Conservation (phyloP, 2,797 vertebrate genomes). For the Sciurus carolinensis region DNA sequence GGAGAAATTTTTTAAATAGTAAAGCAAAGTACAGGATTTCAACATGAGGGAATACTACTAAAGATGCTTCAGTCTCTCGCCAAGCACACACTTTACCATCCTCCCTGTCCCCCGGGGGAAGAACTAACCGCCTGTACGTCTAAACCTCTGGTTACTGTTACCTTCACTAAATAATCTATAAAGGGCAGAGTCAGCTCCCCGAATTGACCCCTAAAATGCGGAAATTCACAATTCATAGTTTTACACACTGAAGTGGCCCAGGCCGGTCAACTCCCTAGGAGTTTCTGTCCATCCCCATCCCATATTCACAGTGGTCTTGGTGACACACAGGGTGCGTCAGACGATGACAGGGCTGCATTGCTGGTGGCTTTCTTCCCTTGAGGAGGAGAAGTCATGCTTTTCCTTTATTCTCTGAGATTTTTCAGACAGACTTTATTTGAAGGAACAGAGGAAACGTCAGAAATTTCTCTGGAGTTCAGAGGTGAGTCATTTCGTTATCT, state of each 20-base stretch:
- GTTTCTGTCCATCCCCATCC: constrained; percentile 63
- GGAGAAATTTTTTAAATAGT: background rate
- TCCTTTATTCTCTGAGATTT: background rate
- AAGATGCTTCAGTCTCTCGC: background rate
- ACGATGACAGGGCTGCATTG: background rate
- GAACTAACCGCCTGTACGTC: background rate
- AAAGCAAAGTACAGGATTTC: background rate
- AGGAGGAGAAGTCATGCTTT: background rate
- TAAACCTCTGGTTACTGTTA: background rate
- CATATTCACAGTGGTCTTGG: background rate
- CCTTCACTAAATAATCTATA: background rate
- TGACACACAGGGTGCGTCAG: constrained; percentile 22
- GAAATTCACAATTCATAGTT: constrained; percentile 44
- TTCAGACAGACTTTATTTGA: background rate
- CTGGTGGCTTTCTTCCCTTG: background rate
- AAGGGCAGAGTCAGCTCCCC: background rate
- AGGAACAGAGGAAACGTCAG: background rate
- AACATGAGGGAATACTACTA: background rate
- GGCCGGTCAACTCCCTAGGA: constrained; percentile 55
- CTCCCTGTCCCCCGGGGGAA: background rate
- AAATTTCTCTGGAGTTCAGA: background rate
- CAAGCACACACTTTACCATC: background rate
- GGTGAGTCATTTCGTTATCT: background rate
- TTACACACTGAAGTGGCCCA: background rate
- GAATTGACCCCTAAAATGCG: constrained; percentile 45